Base-by-base conservation (phyloP, 2,113 vertebrate genomes). In the Emydura subglobosa region DNA sequence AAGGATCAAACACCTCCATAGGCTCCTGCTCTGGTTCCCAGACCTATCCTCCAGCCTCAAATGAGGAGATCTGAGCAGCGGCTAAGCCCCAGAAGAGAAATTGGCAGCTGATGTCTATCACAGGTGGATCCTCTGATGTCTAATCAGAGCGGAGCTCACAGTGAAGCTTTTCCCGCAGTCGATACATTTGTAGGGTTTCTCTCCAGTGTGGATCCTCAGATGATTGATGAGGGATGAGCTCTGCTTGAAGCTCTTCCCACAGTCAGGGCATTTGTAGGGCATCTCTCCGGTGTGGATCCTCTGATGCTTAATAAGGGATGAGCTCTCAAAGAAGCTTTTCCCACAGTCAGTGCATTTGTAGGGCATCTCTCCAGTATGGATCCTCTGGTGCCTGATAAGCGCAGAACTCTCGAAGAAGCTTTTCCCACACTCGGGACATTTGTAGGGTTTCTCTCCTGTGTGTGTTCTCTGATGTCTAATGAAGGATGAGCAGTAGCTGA, bases 401-500 rank as follows among this genome's bases (percentile, higher is more conserved):
- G 90, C 82, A 39, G 81, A 85, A 22, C 42, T 47, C 74, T 72
- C 74, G 24, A 76, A 44, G 74, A 72, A 72, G 65, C n/a, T 72
- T 72, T 72, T 72, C 19, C 65, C 65, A 34, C n/a, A 72, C 19
- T 72, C 65, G 8, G 65, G 19, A 34, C 65, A 72, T 22, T 72
- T 72, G 65, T 72, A 39, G 65, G 65, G 65, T 34, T 72, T 72
- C 65, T 72, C 65, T 21, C 65, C 65, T 21, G 65, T 72, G 85
- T 98, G 97, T 92, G 97, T 90, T 95, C 97, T 94, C 90, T 97
- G 96, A 87, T 98, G 97, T 39, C 97, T 97, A 84, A 98, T 94
- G 65, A 98, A 96, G 39, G 97, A 97, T 85, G 97, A 97, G 89
- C 96, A 90, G 89, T 94, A 72, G n/a, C 65, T 72, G 94, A 98